Percentiles rank a stretch among this genome's conserved stretches.
phyloP scores from a whole-genome alignment of 1,140 invertebrate genomes.

The Luehdorfia chinensis region DNA sequence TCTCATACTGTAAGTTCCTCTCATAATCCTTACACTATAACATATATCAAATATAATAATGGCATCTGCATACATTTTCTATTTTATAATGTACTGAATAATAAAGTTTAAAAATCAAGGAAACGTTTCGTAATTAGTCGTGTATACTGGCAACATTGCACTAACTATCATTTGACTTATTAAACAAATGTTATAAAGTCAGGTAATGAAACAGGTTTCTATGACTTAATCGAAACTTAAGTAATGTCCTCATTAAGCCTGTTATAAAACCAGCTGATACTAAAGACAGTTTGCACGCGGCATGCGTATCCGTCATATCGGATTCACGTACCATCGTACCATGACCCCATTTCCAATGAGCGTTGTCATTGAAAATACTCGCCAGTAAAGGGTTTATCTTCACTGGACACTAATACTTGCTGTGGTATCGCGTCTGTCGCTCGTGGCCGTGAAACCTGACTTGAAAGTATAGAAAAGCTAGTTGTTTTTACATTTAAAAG shows the following conservation, averaged over 20 bases:
- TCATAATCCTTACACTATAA: no score
- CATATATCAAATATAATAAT: no score
- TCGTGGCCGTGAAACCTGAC: conserved; percentile 12
- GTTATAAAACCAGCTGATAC: conserved; percentile 22
- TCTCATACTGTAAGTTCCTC: no score
- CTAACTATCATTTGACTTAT: no score
- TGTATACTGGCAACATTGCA: no score
- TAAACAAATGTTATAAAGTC: no score
- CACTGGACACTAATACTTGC: conserved; percentile 1
- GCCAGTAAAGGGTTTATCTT: conserved; percentile 1
- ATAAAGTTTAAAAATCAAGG: no score
- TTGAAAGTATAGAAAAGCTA: conserved; percentile 13
- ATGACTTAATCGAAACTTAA: conserved; percentile 6
- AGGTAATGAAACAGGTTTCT: conserved; percentile 10
- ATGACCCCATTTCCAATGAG: conserved; percentile 6
- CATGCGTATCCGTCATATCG: conserved; percentile 16
- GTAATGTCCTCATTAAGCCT: conserved; percentile 17
- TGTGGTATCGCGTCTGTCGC: conserved; percentile 4
- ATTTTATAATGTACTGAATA: no score
- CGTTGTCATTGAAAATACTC: conserved; percentile 2
- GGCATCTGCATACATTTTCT: no score
- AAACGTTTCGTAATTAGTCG: no score
- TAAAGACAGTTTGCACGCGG: conserved; percentile 21
- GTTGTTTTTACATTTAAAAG: conserved; percentile 3
- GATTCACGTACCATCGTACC: conserved; percentile 11